A percentile compares a stretch with the other conserved stretches of the same genome.
Evolutionary conservation across 2,888 invertebrate genomes (phyloP).

Genomic region (Cephus rjabovi): DNA sequence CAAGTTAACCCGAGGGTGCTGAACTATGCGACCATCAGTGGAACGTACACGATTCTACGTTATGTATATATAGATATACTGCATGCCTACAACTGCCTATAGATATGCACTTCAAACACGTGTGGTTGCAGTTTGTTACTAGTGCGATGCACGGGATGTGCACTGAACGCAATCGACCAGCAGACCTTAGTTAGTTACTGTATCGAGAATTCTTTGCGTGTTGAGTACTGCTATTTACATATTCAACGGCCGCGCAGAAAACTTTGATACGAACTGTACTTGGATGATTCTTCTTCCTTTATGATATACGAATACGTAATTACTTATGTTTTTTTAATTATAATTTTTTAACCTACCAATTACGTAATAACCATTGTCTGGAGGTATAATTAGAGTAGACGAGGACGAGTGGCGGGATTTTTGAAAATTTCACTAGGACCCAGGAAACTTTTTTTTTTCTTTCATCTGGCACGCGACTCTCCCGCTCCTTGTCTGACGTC

Average conservation of each 20-base stretch:
- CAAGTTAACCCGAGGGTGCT: slow-evolving; percentile 35
- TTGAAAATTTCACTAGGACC: background rate
- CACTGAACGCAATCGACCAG: slow-evolving; percentile 2
- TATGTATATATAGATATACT: background rate
- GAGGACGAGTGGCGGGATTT: background rate
- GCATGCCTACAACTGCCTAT: background rate
- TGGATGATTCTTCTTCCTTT: background rate
- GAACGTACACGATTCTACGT: slow-evolving; percentile 1
- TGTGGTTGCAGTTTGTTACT: background rate
- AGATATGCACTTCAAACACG: background rate
- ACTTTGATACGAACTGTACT: background rate
- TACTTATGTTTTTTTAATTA: background rate
- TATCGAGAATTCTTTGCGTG: slow-evolving; percentile 39
- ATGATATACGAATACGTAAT: background rate
- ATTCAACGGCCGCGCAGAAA: slow-evolving; percentile 26
- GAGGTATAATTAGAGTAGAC: background rate
- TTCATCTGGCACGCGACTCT: background rate
- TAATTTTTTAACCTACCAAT: background rate
- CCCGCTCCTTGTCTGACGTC: background rate
- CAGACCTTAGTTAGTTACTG: background rate
- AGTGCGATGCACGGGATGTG: background rate
- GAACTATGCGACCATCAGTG: slow-evolving; percentile 34
- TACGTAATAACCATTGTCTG: background rate
- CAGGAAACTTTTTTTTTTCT: background rate
- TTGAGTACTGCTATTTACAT: slow-evolving; percentile 37